Base-by-base conservation (phyloP, 2,797 vertebrate species). In the Aulostomus chinensis region DNA sequence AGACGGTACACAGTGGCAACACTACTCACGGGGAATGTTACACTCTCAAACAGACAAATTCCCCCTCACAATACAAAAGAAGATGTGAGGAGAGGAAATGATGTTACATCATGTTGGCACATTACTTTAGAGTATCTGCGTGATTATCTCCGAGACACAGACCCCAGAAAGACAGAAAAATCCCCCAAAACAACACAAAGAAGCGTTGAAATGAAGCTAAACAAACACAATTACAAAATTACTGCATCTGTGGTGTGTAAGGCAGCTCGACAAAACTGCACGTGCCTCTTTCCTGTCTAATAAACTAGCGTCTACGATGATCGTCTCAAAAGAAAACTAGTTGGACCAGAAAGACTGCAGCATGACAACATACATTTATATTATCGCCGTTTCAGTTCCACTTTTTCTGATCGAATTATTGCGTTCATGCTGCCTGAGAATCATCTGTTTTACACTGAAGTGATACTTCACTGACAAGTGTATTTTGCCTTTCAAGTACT, bases 181-280 rank as follows among this genome's bases (percentile, higher is more conserved):
- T 7, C 14, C 10, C 10, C 9, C 7, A 39, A n/a, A 39, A 47
- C 36, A 31, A 38, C 14, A 34, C 31, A 20, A 56, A 32, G 12
- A 39, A 37, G 33, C 40, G 52, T 67, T 45, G 58, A 50, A 58
- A 56, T 36, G 9, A 62, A 45, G 43, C 14, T 18, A 22, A 40
- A 33, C 11, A 37, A 41, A 52, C 18, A 32, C 15, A 38, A 57
- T 15, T 34, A 81, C 61, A 71, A 25, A 16, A 50, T 43, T 59
- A 61, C 76, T 83, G 78, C 85, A 83, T 83, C 57, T 68, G 63
- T 28, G 43, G 65, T 22, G 53, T 43, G 54, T 88, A 90, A 90
- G 89, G 88, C 87, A 73, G 71, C 65, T 73, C 39, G 47, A 70
- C 36, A 50, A 68, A 73, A 81, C 68, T 68, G 56, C 65, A 78